phyloP scores from a whole-genome alignment of 2,888 invertebrate genomes.

The Lampropteryx suffumata region DNA sequence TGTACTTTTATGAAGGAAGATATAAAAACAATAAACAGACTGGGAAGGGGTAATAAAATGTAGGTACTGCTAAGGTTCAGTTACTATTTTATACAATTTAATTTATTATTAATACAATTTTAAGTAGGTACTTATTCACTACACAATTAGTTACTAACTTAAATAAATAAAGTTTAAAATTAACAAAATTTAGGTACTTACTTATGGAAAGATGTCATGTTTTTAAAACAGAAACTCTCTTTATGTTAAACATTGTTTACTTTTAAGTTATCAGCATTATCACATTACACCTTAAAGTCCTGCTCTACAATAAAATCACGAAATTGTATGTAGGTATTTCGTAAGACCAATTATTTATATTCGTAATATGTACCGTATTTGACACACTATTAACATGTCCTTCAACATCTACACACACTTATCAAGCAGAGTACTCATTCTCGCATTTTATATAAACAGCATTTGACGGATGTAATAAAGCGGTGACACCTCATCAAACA shows the following conservation, averaged over 20 bases:
- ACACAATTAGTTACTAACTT: constrained; percentile 37
- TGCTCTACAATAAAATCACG: neutral
- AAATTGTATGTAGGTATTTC: constrained; percentile 13
- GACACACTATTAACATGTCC: too few species aligned
- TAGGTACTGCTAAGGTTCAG: too few species aligned
- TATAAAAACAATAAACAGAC: too few species aligned
- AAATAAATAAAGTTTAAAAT: constrained; percentile 61
- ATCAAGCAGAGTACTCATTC: neutral
- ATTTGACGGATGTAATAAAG: too few species aligned
- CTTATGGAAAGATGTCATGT: neutral
- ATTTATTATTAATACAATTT: constrained; percentile 1
- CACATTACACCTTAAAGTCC: constrained; percentile 1
- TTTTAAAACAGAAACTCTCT: neutral
- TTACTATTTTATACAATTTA: constrained; percentile 9
- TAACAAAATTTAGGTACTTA: neutral
- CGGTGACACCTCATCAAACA: neutral
- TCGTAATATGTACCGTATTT: too few species aligned
- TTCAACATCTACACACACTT: too few species aligned
- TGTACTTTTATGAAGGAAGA: too few species aligned
- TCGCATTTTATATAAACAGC: too few species aligned
- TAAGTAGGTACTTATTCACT: constrained; percentile 21
- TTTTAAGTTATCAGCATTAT: constrained; percentile 6
- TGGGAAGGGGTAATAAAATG: too few species aligned
- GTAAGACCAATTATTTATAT: too few species aligned
- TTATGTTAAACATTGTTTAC: neutral